phyloP scores from a whole-genome alignment of 2,113 vertebrate genomes.

The Nothoprocta pentlandii region DNA sequence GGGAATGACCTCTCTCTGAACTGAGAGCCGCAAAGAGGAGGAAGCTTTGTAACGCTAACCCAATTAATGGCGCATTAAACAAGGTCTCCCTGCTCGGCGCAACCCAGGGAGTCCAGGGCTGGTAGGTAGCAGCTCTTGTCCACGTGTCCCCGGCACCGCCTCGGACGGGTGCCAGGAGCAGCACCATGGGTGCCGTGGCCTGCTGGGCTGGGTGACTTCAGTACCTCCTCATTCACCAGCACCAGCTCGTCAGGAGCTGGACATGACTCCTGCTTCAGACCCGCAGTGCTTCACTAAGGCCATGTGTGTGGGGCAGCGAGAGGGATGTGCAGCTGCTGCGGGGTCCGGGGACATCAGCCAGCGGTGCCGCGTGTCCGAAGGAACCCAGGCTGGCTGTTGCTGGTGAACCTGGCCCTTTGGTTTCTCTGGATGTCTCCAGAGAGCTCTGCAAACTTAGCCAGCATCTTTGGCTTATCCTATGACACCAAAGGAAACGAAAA shows the following conservation, averaged over 20 bases:
- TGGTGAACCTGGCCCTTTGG: not conserved
- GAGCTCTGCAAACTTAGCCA: not conserved
- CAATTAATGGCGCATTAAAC: conserved; percentile 73
- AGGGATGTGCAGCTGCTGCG: not conserved
- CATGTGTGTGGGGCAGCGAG: not conserved
- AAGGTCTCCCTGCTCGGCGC: conserved; percentile 54
- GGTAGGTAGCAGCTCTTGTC: conserved; percentile 39
- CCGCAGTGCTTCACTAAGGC: not conserved
- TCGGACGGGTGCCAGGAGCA: not conserved
- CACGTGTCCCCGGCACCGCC: not conserved
- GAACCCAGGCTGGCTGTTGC: not conserved
- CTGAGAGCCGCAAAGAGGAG: conserved; percentile 39
- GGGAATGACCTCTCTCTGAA: conserved; percentile 59
- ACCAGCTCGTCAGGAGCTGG: not conserved
- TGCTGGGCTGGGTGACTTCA: not conserved
- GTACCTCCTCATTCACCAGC: not conserved
- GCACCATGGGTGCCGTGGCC: not conserved
- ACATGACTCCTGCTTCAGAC: rapidly evolving
- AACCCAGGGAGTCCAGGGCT: conserved; percentile 35
- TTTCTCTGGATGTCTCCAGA: not conserved
- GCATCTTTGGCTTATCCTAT: not conserved
- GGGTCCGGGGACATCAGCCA: rapidly evolving
- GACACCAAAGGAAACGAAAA: not conserved
- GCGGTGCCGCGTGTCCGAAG: not conserved
- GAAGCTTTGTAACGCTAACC: conserved; percentile 63